These are phyloP conservation scores for Cephalotes varians DNA, from an alignment of 2,888 invertebrate species.

Conservation along the genomic window DNA sequence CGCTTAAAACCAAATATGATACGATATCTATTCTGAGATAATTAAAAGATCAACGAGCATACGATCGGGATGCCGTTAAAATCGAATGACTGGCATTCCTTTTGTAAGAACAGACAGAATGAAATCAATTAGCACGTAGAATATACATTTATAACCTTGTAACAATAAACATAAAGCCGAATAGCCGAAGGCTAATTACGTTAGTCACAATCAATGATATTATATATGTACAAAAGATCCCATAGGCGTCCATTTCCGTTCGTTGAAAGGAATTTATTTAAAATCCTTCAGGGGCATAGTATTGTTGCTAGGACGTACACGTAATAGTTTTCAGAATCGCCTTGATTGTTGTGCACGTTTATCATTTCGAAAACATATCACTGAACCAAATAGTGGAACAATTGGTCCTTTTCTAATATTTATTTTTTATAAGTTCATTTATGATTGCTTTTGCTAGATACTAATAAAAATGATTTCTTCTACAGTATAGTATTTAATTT, in stretches of 20 bases:
- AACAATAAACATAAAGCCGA: not conserved
- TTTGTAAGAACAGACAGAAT: not conserved
- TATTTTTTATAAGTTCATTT: too few species aligned
- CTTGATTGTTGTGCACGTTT: not conserved
- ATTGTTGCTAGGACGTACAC: not conserved
- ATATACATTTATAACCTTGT: not conserved
- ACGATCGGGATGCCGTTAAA: not conserved
- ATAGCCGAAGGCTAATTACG: not conserved
- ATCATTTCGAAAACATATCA: not conserved
- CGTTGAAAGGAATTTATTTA: not conserved
- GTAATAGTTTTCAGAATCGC: not conserved
- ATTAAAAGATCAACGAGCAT: not conserved
- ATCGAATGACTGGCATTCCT: not conserved
- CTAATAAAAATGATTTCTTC: not conserved
- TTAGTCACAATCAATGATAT: not conserved
- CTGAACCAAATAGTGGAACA: not conserved
- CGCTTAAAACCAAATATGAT: not conserved
- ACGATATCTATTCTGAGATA: not conserved
- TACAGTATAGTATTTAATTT: not conserved
- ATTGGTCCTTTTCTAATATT: too few species aligned
- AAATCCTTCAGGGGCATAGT: not conserved
- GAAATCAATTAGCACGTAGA: not conserved
- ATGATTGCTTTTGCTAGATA: too few species aligned
- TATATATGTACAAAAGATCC: not conserved
- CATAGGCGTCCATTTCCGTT: not conserved